A percentile compares a stretch with the other conserved stretches of the same genome.
These are phyloP conservation scores for Drosophila triauraria DNA, from an alignment of 1,140 invertebrate genomes.

Conservation along the genomic window DNA sequence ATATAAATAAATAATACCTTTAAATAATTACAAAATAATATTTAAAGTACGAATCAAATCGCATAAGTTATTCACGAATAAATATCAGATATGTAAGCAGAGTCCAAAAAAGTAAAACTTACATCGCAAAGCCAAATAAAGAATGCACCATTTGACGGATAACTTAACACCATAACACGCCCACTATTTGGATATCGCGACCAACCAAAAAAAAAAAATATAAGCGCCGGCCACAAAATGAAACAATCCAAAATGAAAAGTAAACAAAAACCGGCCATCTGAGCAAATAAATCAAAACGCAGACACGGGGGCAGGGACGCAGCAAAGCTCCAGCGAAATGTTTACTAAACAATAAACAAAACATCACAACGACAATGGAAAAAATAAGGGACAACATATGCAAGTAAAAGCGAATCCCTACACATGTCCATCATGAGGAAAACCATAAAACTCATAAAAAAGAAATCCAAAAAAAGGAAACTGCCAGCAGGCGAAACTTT, in stretches of 20 bases:
- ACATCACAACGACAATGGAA: conserved; percentile 28
- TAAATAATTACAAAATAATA: conserved; percentile 19
- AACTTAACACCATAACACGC: conserved; percentile 13
- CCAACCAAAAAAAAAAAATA: conserved; percentile 11
- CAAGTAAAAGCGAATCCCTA: conserved; percentile 29
- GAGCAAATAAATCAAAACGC: conserved; percentile 63
- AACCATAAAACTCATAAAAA: conserved; percentile 44
- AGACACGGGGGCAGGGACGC: conserved; percentile 2
- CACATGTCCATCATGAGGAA: conserved; percentile 40
- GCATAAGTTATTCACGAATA: conserved; percentile 21
- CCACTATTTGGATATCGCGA: conserved; percentile 8
- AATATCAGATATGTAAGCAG: conserved; percentile 4
- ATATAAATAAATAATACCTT: conserved; percentile 13
- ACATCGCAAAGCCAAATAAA: conserved; percentile 16
- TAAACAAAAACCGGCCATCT: conserved; percentile 32
- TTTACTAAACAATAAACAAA: conserved; percentile 66
- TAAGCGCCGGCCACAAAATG: conserved; percentile 30
- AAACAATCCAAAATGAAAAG: conserved; percentile 51
- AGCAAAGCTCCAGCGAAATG: conserved; percentile 17
- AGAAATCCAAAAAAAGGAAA: conserved; percentile 23
- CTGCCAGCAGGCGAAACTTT: conserved; percentile 44
- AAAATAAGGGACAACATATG: conserved; percentile 38
- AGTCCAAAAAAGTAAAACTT: background rate
- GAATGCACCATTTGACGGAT: background rate
- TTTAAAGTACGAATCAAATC: conserved; percentile 11